These are phyloP conservation scores for Capitulum mitella DNA, from an alignment of 2,888 invertebrate genomes.

Conservation along the genomic window DNA sequence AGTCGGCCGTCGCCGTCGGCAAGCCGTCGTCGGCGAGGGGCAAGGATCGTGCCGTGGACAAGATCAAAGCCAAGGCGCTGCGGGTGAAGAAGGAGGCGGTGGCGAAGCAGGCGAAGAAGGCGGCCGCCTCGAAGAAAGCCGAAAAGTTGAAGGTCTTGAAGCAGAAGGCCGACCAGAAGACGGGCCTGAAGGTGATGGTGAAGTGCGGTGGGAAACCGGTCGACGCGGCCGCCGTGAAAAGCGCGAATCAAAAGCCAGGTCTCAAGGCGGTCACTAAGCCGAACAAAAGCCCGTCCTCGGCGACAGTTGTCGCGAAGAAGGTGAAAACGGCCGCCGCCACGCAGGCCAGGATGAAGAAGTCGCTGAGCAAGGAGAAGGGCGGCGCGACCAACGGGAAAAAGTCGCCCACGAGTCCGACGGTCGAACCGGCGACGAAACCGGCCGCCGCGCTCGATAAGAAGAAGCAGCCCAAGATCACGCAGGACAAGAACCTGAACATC, in stretches of 20 bases:
- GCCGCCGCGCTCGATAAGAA: background rate
- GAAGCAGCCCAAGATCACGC: background rate
- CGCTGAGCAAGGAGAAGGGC: background rate
- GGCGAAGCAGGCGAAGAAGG: background rate
- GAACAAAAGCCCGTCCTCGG: background rate
- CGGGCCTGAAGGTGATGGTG: background rate
- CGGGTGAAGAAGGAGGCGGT: background rate
- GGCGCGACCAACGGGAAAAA: background rate
- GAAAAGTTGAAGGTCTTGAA: background rate
- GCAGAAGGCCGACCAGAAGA: background rate
- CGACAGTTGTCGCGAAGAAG: background rate
- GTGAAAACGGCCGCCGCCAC: background rate
- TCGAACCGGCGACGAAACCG: background rate
- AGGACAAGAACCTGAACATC: conserved; percentile 9
- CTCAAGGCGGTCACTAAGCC: background rate
- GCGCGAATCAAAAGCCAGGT: background rate
- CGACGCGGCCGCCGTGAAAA: background rate
- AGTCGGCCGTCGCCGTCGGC: background rate
- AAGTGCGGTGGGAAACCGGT: background rate
- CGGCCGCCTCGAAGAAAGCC: background rate
- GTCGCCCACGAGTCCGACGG: background rate
- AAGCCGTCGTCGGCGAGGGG: background rate
- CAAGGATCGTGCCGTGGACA: background rate
- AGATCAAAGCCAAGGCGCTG: background rate
- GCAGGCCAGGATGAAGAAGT: background rate